Percentiles rank a stretch among this genome's conserved stretches.
These are phyloP conservation scores for Ophioderma brevispina DNA, from an alignment of 35 echinoderm and acorn worm genomes.

Conservation along the genomic window DNA sequence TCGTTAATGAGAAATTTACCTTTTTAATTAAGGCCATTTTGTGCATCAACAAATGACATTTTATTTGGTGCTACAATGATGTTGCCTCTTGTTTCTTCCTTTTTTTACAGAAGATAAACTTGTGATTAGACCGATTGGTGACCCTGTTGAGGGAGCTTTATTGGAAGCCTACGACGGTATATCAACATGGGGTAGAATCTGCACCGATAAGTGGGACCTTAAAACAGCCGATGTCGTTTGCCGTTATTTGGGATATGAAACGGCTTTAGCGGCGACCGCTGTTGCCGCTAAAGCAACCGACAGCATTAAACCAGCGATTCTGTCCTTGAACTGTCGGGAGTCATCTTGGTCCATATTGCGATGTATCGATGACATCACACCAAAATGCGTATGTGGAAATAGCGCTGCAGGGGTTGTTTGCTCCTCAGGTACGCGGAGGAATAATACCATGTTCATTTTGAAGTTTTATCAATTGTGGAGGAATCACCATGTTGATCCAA, in stretches of 20 bases:
- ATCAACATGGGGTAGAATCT: background rate
- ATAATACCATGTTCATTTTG: too few relatives aligned
- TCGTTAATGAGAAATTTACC: too few relatives aligned
- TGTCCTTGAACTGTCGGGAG: background rate
- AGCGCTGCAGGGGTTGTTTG: background rate
- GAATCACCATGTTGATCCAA: too few relatives aligned
- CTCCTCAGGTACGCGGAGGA: background rate
- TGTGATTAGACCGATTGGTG: background rate
- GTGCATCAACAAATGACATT: too few relatives aligned
- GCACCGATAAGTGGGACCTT: background rate
- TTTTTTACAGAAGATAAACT: too few relatives aligned
- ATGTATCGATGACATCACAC: background rate
- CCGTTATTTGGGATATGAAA: background rate
- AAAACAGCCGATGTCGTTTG: background rate
- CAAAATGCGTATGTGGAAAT: background rate
- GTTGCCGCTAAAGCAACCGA: background rate
- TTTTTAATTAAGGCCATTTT: too few relatives aligned
- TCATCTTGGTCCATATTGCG: background rate
- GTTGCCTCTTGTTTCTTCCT: too few relatives aligned
- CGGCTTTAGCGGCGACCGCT: background rate
- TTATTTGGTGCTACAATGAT: too few relatives aligned
- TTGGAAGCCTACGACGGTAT: background rate
- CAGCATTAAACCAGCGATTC: too few relatives aligned
- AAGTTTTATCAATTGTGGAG: too few relatives aligned
- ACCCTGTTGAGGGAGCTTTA: background rate